phyloP scores from a whole-genome alignment of 2,797 vertebrate species.

The Hybognathus amarus region DNA sequence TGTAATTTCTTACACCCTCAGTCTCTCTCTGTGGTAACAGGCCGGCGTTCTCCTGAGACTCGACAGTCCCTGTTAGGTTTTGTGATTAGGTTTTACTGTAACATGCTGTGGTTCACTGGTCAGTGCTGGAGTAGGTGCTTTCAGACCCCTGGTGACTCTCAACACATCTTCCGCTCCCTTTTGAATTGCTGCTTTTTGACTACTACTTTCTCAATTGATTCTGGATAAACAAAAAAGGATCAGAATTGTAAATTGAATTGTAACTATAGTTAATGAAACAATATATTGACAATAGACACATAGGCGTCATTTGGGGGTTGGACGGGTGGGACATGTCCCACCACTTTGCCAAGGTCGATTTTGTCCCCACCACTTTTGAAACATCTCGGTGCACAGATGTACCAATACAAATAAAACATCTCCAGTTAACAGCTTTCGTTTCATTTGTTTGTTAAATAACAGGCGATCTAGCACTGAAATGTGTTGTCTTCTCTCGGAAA shows the following conservation, averaged over 20 bases:
- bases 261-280: background rate
- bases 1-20: constrained; percentile 3
- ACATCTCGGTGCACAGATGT: no score
- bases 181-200: background rate
- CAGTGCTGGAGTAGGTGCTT: constrained; percentile 29
- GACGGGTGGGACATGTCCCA: no score
- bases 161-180: constrained; percentile 5
- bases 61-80: constrained; percentile 9
- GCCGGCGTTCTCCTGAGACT: background rate
- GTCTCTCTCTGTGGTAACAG: constrained; percentile 19
- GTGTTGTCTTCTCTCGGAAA: no score
- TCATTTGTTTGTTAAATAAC: no score
- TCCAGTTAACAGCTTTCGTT: no score
- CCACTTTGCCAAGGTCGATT: no score
- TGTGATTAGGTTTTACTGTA: constrained; percentile 38
- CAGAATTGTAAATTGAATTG: background rate
- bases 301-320: no score
- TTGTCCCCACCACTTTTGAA: no score
- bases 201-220: background rate
- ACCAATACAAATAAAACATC: no score
- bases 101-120: constrained; percentile 43
- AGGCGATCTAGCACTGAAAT: no score
- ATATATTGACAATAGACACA: background rate
- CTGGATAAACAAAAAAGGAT: background rate
- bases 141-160: constrained; percentile 30